Evolutionary conservation across 2,113 vertebrate species (phyloP), one percentile per base, ranked within the genome.

Genomic region (Muntiacus reevesi): DNA sequence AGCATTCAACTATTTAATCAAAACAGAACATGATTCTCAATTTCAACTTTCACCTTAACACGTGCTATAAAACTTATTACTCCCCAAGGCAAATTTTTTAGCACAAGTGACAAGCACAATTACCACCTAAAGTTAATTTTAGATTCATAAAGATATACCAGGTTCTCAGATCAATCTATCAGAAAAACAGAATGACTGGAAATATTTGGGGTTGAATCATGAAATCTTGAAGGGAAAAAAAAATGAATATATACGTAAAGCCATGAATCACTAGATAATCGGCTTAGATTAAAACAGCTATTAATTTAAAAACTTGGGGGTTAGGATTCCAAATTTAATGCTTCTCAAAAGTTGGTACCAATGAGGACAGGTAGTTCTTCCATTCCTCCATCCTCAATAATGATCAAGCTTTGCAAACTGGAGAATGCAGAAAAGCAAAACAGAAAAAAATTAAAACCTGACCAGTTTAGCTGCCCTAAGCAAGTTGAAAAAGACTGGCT

Each of bases 121-220:
- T 82, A 86, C 4, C 5, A 95, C 36, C 28, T 84, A 57, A 74
- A 92, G 36, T 87, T 57, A 90, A 91, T 71, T 95, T 83, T 81
- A 92, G 33, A 87, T 50, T 92, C 43, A 62, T 52, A 87, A 94
- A 96, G 47, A 45, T 47, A 84, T 62, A 62, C 11, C 47, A 84
- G 30, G 43, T 92, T 95, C 71, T 89, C n/a, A 36, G 30, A 64
- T 76, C 23, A 93, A 71, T 91, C 55, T 89, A 93, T 50, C 17
- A 89, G 54, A 84, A 97, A 95, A 94, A 86, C 0, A 2, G 33
- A 93, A 45, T 55, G 59, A 86, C 25, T 47, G 7, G 7, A 89
- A 97, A 55, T n/a, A 55, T 30, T 81, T 74, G 45, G 45, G 92
- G 33, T 60, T 97, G 59, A 95, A 84, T 71, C 78, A 43, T 91